A percentile compares a stretch with the other conserved stretches of the same genome.
Conservation (phyloP, 2,888 invertebrate genomes). For the Spilosoma lubricipeda region DNA sequence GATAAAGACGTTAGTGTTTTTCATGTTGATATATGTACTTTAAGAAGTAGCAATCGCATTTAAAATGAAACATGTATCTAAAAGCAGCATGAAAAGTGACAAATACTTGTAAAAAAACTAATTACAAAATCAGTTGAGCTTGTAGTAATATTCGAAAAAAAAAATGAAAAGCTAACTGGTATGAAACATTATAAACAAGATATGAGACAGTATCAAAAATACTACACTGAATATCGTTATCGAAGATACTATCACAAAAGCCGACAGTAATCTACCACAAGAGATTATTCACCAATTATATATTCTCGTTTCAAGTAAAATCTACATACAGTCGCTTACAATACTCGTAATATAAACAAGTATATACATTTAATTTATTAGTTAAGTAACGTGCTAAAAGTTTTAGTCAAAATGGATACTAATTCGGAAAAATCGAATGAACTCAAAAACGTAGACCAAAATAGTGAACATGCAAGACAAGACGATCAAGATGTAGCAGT, state of each 20-base stretch:
- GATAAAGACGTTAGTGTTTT: too few relatives aligned
- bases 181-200: background rate
- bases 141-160: background rate
- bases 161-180: background rate
- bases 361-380: constrained; percentile 21
- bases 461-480: constrained; percentile 36
- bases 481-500: constrained; percentile 29
- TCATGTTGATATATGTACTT: too few relatives aligned
- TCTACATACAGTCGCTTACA: constrained; percentile 26
- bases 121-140: background rate
- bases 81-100: too few relatives aligned
- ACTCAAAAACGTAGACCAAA: constrained; percentile 24
- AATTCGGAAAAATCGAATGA: constrained; percentile 12
- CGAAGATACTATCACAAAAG: background rate
- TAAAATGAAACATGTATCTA: too few relatives aligned
- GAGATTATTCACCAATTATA: background rate
- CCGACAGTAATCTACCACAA: background rate
- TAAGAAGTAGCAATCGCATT: too few relatives aligned
- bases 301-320: constrained; percentile 15
- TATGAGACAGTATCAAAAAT: background rate
- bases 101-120: background rate
- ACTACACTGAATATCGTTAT: background rate
- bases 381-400: background rate
- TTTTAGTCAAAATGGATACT: constrained; percentile 31
- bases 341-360: constrained; percentile 30